Evolutionary conservation across 2,888 invertebrate species (phyloP), one percentile per base, ranked within the genome.

Genomic region (Cryptocheilus praepositus): DNA sequence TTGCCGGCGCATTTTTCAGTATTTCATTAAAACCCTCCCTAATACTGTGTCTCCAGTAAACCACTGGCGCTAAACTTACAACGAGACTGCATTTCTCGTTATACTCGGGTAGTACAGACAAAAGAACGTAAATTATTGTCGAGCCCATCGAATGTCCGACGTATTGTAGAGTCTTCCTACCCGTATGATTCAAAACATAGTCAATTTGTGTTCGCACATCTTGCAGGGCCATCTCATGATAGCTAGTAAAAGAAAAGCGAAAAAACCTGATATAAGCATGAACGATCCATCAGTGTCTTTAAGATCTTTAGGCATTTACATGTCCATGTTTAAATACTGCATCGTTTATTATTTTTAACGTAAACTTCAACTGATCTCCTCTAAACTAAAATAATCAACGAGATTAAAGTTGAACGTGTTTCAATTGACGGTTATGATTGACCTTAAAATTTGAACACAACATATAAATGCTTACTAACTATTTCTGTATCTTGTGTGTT

Each of bases 151-250:
- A 92, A 78, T 93, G 92, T 3, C 92, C 93, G 16, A 92, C 86
- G 81, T 92, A 92, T 74, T 89, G 90, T 3, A 93, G 74, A 46
- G 89, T 84, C 7, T 86, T 73, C 46, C 90, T 85, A 1, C 89
- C 88, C 0, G 92, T 91, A 22, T 82, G 79, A 7, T 86, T 80
- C 45, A 88, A 78, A 44, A 91, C 89, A 72, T 91, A 91, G 77
- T 93, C 90, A 63, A 93, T 89, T 83, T 90, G 91, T 0, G 92
- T 91, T 16, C 93, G 92, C 49, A 93, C 73, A 81, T 93, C 93
- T 77, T 91, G 90, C 56, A 86, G 76, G 0, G 91, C 92, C 89
- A 92, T 91, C 77, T 93, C 91, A 80, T 92, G 91, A 89, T 91
- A 92, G 68, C 92, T 92, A 8, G 3, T 3, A 45, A 45, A 16